Percentiles rank a stretch among this genome's conserved stretches.
These are phyloP conservation scores for Tetramorium alpestre DNA, from an alignment of 1,140 invertebrate genomes.

Conservation along the genomic window DNA sequence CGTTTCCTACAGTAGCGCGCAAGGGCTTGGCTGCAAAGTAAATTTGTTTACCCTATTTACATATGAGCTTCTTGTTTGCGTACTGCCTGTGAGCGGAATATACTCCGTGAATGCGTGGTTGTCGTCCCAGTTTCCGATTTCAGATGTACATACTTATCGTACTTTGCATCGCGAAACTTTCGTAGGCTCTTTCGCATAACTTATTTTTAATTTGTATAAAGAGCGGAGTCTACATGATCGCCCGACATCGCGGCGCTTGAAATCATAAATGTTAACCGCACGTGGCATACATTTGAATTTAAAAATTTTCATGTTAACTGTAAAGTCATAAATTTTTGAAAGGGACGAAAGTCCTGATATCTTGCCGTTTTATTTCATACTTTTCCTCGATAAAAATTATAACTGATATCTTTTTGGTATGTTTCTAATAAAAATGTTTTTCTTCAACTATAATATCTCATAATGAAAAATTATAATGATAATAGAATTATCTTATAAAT, in stretches of 20 bases:
- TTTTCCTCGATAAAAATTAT: neutral
- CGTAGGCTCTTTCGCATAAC: neutral
- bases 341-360: neutral
- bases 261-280: neutral
- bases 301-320: neutral
- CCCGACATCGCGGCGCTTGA: neutral
- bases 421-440: neutral
- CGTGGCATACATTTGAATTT: no score
- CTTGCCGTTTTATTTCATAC: neutral
- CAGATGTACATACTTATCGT: neutral
- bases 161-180: neutral
- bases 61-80: constrained; percentile 50
- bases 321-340: neutral
- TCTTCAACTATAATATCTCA: neutral
- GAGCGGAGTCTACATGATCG: neutral
- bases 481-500: neutral
- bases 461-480: neutral
- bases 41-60: constrained; percentile 49
- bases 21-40: constrained; percentile 30
- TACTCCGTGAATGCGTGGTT: neutral
- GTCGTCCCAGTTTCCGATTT: constrained; percentile 41
- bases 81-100: constrained; percentile 16
- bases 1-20: constrained; percentile 7
- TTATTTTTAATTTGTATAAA: constrained; percentile 11
- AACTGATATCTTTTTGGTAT: neutral